Conservation (phyloP, 2,888 invertebrate species). For the Salticus scenicus region DNA sequence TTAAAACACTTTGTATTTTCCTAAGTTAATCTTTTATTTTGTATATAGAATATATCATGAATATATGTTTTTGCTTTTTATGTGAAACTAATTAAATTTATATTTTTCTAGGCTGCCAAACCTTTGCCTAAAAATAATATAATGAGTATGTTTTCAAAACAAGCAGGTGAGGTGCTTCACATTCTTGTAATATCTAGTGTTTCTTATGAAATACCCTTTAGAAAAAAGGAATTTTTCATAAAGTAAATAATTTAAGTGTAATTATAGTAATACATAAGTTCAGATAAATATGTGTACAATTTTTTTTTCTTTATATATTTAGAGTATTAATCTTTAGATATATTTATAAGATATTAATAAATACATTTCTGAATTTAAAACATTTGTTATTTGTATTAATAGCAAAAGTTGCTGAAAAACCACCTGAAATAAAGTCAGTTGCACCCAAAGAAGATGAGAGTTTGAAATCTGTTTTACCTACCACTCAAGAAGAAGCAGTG, state of each 20-base stretch:
- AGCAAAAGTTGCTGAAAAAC: slow-evolving; percentile 5
- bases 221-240: too few species aligned
- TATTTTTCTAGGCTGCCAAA: slow-evolving; percentile 11
- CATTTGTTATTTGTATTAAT: not conserved
- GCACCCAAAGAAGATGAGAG: not conserved
- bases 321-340: too few species aligned
- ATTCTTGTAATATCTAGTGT: not conserved
- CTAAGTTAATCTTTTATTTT: too few species aligned
- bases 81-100: not conserved
- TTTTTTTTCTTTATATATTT: too few species aligned
- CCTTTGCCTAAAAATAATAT: slow-evolving; percentile 32
- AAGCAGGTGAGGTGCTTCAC: slow-evolving; percentile 34
- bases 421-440: not conserved
- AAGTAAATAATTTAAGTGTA: too few species aligned
- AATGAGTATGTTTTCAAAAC: slow-evolving; percentile 54
- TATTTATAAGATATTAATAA: too few species aligned
- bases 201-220: not conserved
- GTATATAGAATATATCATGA: too few species aligned
- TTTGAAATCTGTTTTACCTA: not conserved
- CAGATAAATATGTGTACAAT: too few species aligned
- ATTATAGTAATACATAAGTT: too few species aligned
- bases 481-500: not conserved
- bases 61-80: too few species aligned
- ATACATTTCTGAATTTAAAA: too few species aligned
- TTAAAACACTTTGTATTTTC: too few species aligned